Evolutionary conservation across 2,888 invertebrate species (phyloP).

Genomic region (Phragmatobia fuliginosa): DNA sequence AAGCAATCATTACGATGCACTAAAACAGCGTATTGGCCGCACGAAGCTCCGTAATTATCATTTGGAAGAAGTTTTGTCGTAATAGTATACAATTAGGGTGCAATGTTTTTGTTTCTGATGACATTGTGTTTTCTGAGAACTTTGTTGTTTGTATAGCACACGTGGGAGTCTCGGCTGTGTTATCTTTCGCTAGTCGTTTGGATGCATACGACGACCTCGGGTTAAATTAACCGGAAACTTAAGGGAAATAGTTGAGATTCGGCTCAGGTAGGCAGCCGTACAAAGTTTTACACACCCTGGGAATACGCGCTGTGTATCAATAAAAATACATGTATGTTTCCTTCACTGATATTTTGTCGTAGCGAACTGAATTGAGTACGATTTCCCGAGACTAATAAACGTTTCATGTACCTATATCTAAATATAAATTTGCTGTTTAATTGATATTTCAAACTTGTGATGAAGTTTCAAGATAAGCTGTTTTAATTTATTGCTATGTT

Average conservation of each 20-base stretch:
- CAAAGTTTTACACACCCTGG: constrained; percentile 37
- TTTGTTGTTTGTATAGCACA: constrained; percentile 73
- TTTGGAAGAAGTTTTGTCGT: constrained; percentile 64
- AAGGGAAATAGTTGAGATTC: constrained; percentile 82
- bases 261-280: constrained; percentile 70
- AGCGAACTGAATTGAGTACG: not conserved
- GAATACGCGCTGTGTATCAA: constrained; percentile 26
- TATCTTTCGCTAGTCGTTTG: constrained; percentile 62
- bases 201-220: constrained; percentile 77
- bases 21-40: constrained; percentile 44
- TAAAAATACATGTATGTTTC: constrained; percentile 18
- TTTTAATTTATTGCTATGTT: not conserved
- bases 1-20: constrained; percentile 43
- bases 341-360: constrained; percentile 1
- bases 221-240: constrained; percentile 85
- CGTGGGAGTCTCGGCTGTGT: constrained; percentile 73
- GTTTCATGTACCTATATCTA: not conserved
- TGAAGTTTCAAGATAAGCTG: not conserved
- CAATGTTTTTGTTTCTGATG: constrained; percentile 75
- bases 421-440: not conserved
- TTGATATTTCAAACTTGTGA: not conserved
- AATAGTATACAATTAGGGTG: constrained; percentile 74
- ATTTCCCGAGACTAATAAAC: not conserved
- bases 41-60: constrained; percentile 59
- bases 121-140: constrained; percentile 80